A percentile compares a stretch with the other conserved stretches of the same genome.
Conservation (phyloP, 2,797 vertebrate species). For the Ceryle rudis region DNA sequence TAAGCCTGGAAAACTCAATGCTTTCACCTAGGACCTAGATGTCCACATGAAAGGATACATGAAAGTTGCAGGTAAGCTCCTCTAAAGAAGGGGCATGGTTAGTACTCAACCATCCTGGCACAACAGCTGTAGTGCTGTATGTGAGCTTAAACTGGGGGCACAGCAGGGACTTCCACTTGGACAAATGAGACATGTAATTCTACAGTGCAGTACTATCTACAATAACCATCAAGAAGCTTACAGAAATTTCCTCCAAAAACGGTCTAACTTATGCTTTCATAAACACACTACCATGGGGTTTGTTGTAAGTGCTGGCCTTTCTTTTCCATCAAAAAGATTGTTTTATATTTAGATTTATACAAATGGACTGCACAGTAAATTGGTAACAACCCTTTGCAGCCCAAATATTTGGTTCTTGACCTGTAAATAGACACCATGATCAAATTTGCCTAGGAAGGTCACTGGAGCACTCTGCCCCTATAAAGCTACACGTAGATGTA, state of each 20-base stretch:
- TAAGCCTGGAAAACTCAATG: not conserved
- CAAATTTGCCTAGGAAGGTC: not conserved
- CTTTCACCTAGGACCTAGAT: not conserved
- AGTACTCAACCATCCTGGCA: not conserved
- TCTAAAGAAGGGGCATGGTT: not conserved
- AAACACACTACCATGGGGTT: not conserved
- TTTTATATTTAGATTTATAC: not conserved
- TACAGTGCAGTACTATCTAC: not conserved
- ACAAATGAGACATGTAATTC: not conserved
- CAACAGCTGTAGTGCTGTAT: not conserved
- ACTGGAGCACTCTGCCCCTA: not conserved
- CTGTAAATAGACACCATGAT: not conserved
- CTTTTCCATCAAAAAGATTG: not conserved
- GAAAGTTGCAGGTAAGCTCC: not conserved
- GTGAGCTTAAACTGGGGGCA: not conserved
- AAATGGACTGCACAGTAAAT: not conserved
- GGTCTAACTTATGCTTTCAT: not conserved
- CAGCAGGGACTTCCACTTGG: not conserved
- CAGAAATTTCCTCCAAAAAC: not conserved
- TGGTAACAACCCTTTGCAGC: not conserved
- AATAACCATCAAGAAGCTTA: not conserved
- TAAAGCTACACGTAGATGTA: not conserved
- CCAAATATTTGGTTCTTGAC: not conserved
- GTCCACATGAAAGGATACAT: not conserved
- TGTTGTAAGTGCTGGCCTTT: not conserved